Evolutionary conservation across 2,797 vertebrate genomes (phyloP), one percentile per base, ranked within the genome.

Genomic region (Florisuga fusca): DNA sequence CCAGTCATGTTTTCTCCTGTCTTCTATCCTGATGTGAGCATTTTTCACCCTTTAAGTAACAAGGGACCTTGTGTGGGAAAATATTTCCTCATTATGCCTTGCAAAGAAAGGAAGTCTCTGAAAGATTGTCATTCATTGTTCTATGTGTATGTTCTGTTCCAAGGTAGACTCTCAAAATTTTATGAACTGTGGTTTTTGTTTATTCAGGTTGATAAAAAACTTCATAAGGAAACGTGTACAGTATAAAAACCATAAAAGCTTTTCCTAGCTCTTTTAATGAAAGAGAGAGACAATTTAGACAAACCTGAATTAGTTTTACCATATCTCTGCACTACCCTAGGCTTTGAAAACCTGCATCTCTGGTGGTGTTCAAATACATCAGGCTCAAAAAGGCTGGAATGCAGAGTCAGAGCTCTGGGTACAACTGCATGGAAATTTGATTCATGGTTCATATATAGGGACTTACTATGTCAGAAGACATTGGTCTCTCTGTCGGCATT

Each of bases 21-120:
- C 41, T 58, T 68, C 73, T 72, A 31, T 67, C 16, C 43, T 51
- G 58, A 75, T 12, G 13, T 15, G 59, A 89, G 43, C 29, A 80
- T 74, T 94, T 94, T 94, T 95, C 84, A 81, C n/a, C 16, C 68
- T 85, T 58, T 85, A 62, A 81, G 50, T 62, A 85, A 94, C 58
- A 92, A 81, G 51, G 19, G 58, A 69, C 72, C 51, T 78, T 75
- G 66, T 88, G 82, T 78, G 79, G 48, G 69, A 91, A 87, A 93
- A 78, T 34, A 10, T 89, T 94, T 78, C 91, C 51, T 59, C 38
- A 43, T 91, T 92, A 58, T 86, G 84, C 62, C 50, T 95, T 72
- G 34, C 46, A 86, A 87, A 94, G 61, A 92, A 85, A 80, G 27
- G 66, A 55, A 46, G 21, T 84, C 72, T 72, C 41, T 64, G n/a